phyloP scores from a whole-genome alignment of 2,797 vertebrate genomes.

The Periparus ater region DNA sequence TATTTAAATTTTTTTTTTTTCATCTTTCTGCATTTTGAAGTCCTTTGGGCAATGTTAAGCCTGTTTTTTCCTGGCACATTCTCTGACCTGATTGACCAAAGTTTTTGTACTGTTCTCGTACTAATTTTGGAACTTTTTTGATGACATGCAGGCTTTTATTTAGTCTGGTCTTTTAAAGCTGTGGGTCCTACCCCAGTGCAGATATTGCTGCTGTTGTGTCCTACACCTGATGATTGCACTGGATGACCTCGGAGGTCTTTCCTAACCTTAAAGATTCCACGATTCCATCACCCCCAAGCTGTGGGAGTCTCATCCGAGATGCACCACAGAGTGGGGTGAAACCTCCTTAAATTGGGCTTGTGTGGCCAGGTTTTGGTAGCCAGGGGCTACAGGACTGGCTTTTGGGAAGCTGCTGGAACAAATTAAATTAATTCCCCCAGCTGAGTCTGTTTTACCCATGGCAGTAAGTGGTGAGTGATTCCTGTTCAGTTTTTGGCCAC shows the following conservation, averaged over 20 bases:
- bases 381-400: background rate
- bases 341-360: background rate
- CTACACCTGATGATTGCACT: too few relatives aligned
- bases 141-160: background rate
- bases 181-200: accelerated
- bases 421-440: background rate
- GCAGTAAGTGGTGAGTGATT: background rate
- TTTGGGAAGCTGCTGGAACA: background rate
- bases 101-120: background rate
- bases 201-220: background rate
- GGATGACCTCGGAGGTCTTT: background rate
- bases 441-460: too few relatives aligned
- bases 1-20: background rate
- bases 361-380: background rate
- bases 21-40: background rate
- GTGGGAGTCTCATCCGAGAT: background rate
- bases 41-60: background rate
- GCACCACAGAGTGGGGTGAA: accelerated
- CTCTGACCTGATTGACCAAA: background rate
- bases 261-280: background rate
- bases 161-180: background rate
- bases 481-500: accelerated
- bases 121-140: background rate
- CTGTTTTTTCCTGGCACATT: background rate
- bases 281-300: background rate